Evolutionary conservation across 2,797 vertebrate genomes (phyloP), one percentile per base, ranked within the genome.

Genomic region (Mastacembelus armatus): DNA sequence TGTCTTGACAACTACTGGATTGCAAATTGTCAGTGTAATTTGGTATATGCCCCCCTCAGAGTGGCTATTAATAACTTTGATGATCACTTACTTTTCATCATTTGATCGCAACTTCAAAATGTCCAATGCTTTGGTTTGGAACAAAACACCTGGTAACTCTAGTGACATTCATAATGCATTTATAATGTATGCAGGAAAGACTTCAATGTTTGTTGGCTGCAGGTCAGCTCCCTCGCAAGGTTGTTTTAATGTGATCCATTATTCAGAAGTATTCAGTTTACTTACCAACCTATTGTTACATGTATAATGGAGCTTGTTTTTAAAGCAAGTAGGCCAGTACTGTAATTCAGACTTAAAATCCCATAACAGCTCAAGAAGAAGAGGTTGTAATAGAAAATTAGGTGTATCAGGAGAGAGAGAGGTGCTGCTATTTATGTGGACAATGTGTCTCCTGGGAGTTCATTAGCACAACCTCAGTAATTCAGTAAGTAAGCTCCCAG

Each of bases 361-460:
- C 26, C 32, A n/a, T 16, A 38, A 50, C 32, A 38, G 16, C 66
- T 72, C 15, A 7, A 19, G 42, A 51, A 19, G 26, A 38, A 44
- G 38, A 26, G 24, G 29, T 65, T 60, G 66, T 48, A 73, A 56
- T 27, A 44, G 51, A 29, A 72, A 60, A 71, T 67, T 21, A 65
- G 29, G 29, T 24, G 10, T 14, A 57, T 54, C 5, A 10, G 47
- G 10, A 60, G 21, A 52, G 21, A 52, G 59, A 50, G 16, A 45
- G 27, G 35, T 33, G 55, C 38, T 40, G 48, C 48, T 63, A 63
- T 67, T 78, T 62, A 66, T 68, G 66, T 69, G 54, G 63, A 78
- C 68, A 78, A 82, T 59, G 35, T 65, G 63, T 60, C 65, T 86
- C 77, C 73, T 52, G 79, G 87, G 88, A 88, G 61, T 74, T 79